phyloP scores from a whole-genome alignment of 2,888 invertebrate species.

The Dryomyza anilis region DNA sequence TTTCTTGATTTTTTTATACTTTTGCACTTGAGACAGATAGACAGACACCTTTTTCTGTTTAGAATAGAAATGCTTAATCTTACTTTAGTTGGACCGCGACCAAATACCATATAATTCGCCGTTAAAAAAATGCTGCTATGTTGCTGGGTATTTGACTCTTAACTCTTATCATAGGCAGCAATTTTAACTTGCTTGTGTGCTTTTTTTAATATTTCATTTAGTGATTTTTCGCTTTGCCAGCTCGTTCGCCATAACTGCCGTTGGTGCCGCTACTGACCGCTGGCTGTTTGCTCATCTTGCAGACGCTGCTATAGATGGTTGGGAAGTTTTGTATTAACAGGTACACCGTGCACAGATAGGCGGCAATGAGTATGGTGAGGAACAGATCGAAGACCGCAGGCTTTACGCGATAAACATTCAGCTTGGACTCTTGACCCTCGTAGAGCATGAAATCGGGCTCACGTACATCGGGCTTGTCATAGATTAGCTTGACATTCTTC shows the following conservation, averaged over 20 bases:
- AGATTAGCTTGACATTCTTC: slow-evolving; percentile 74
- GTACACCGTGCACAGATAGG: slow-evolving; percentile 86
- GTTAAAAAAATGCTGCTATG: neutral
- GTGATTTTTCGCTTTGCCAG: slow-evolving; percentile 9
- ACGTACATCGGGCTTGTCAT: slow-evolving; percentile 77
- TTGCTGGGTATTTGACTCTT: neutral
- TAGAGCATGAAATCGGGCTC: slow-evolving; percentile 95
- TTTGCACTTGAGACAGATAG: too few relatives aligned
- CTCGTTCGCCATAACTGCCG: slow-evolving; percentile 31
- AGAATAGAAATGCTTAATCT: slow-evolving; percentile 10
- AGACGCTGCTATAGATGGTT: slow-evolving; percentile 68
- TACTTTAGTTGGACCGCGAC: slow-evolving; percentile 24
- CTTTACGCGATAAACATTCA: slow-evolving; percentile 94
- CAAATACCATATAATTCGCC: slow-evolving; percentile 2
- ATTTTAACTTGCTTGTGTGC: neutral
- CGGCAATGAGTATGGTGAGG: slow-evolving; percentile 81
- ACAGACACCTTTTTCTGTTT: too few relatives aligned
- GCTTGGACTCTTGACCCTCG: slow-evolving; percentile 75
- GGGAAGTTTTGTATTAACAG: slow-evolving; percentile 77
- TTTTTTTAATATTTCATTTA: neutral
- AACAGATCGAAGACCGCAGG: slow-evolving; percentile 98
- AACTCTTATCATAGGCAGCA: neutral
- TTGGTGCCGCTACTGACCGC: slow-evolving; percentile 28
- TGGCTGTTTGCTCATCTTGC: slow-evolving; percentile 59
- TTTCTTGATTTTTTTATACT: too few relatives aligned